Conservation (phyloP, 2,888 invertebrate species). For the Schrankia costaestrigalis region DNA sequence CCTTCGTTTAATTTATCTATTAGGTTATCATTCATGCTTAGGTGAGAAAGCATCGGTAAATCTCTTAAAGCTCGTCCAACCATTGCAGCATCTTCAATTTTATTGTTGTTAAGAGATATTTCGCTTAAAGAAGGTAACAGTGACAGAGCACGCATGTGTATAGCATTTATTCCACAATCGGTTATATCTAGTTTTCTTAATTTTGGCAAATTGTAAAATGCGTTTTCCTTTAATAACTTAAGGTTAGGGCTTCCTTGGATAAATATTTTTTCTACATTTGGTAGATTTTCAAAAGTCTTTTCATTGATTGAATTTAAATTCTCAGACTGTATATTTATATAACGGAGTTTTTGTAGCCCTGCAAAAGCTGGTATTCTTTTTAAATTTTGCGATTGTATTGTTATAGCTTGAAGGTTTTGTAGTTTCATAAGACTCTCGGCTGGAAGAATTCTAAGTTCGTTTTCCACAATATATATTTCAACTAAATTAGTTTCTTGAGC, state of each 20-base stretch:
- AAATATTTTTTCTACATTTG: slow-evolving; percentile 87
- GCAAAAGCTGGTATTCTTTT: slow-evolving; percentile 88
- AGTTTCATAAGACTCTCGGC: slow-evolving; percentile 88
- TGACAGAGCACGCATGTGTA: slow-evolving; percentile 89
- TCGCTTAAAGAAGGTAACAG: slow-evolving; percentile 86
- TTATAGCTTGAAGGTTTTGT: slow-evolving; percentile 89
- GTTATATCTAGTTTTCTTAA: slow-evolving; percentile 87
- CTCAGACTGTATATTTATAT: slow-evolving; percentile 86
- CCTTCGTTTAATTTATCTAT: slow-evolving; percentile 87
- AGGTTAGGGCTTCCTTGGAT: slow-evolving; percentile 85
- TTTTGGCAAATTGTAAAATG: slow-evolving; percentile 85
- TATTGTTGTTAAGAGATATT: slow-evolving; percentile 86
- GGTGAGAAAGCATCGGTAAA: slow-evolving; percentile 84
- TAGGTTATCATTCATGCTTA: slow-evolving; percentile 86
- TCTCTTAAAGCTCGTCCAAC: slow-evolving; percentile 89
- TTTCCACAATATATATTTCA: slow-evolving; percentile 92
- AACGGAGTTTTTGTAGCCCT: slow-evolving; percentile 85
- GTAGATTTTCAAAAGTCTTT: slow-evolving; percentile 85
- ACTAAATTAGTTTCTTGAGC: slow-evolving; percentile 88
- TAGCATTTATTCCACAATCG: slow-evolving; percentile 86
- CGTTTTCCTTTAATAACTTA: slow-evolving; percentile 85
- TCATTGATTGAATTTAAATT: slow-evolving; percentile 84
- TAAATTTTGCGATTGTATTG: slow-evolving; percentile 88
- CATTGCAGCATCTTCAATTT: slow-evolving; percentile 89
- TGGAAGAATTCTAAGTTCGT: slow-evolving; percentile 88